These are phyloP conservation scores for Saccostrea echinata DNA, from an alignment of 1,140 invertebrate species.

Conservation along the genomic window DNA sequence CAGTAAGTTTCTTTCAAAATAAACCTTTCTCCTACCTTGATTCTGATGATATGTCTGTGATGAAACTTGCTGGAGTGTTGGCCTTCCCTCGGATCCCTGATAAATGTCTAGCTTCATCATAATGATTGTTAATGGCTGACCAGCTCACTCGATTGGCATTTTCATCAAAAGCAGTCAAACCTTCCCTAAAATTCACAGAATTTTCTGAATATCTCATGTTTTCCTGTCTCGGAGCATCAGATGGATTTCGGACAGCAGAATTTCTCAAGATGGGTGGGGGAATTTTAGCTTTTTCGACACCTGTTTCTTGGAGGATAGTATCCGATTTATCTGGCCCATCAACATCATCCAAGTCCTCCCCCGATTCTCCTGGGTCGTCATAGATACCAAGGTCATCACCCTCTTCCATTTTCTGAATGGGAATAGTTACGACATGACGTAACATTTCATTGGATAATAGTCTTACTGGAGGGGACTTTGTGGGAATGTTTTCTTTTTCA, in stretches of 20 bases:
- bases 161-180: neutral
- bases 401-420: slow-evolving; percentile 9
- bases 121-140: slow-evolving; percentile 31
- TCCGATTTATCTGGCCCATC: neutral
- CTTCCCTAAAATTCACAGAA: slow-evolving; percentile 8
- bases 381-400: slow-evolving; percentile 28
- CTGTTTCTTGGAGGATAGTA: neutral
- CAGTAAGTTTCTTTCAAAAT: no score
- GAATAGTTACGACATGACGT: slow-evolving; percentile 18
- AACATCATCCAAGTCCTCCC: slow-evolving; percentile 17
- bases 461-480: neutral
- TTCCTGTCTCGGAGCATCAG: neutral
- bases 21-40: slow-evolving; percentile 8
- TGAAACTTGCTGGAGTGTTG: slow-evolving; percentile 25
- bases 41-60: slow-evolving; percentile 25
- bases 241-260: neutral
- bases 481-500: neutral
- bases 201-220: neutral
- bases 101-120: slow-evolving; percentile 26
- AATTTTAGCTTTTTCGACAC: neutral
- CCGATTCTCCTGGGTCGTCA: slow-evolving; percentile 25
- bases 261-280: slow-evolving; percentile 32
- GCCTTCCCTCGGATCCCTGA: slow-evolving; percentile 41
- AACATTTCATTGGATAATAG: neutral
- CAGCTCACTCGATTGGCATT: neutral